phyloP scores from a whole-genome alignment of 2,888 invertebrate species.

The Heliconius ethilla region DNA sequence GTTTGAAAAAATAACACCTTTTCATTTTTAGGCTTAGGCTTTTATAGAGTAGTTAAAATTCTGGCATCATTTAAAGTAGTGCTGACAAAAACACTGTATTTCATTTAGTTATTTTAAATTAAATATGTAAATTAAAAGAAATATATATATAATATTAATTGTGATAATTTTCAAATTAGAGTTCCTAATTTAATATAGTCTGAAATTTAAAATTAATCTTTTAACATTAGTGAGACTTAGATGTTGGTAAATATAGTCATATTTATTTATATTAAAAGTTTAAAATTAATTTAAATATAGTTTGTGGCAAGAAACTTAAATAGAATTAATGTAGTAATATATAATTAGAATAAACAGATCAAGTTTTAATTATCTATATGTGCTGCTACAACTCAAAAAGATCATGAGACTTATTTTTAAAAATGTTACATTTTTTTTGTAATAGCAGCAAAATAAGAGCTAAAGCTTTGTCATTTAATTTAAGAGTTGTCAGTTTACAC shows the following conservation, averaged over 20 bases:
- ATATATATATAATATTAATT: background rate
- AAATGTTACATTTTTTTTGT: background rate
- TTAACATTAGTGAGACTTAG: background rate
- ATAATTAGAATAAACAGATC: constrained; percentile 9
- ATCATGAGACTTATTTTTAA: background rate
- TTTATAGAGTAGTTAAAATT: background rate
- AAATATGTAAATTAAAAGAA: background rate
- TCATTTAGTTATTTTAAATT: background rate
- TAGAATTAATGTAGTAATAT: background rate
- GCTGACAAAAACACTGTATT: background rate
- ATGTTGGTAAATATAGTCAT: no score
- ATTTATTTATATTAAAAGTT: background rate
- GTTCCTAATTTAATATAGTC: no score
- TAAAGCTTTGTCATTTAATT: background rate
- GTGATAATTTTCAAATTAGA: no score
- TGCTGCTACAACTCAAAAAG: background rate
- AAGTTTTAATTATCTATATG: background rate
- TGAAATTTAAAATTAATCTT: background rate
- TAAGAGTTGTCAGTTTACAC: background rate
- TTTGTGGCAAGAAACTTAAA: background rate
- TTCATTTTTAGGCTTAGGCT: no score
- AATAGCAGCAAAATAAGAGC: background rate
- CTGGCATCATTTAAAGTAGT: no score
- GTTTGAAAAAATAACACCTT: no score
- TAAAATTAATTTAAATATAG: background rate